Evolutionary conservation across 1,140 invertebrate genomes (phyloP), one percentile per base, ranked within the genome.

Genomic region (Bombus affinis): DNA sequence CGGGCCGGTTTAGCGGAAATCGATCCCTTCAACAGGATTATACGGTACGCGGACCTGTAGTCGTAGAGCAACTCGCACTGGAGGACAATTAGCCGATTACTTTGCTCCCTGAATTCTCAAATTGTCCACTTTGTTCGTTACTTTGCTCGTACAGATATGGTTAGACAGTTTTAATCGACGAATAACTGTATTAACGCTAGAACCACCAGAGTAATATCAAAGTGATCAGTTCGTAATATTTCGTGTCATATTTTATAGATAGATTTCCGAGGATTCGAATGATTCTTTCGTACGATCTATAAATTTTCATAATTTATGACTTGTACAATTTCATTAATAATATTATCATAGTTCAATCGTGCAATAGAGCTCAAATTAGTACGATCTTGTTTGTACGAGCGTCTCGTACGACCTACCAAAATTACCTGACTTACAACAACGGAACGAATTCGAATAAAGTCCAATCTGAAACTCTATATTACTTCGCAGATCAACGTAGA

Each of bases 21-120:
- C 84, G 84, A 85, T 85, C 72, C 59, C 22, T 72, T 85, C 78
- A 53, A 75, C 62, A 42, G 84, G 84, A 85, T 85, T 85, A 80
- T 78, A 85, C 68, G 76, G n/a, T 53, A 66, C 42, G 37, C 62
- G 72, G 65, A 42, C 28, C 65, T 44, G 65, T 25, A 83, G 10
- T 53, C 66, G 35, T 10, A 28, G 37, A 39, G 37, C 37, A 18
- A 32, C 37, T 83, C 81, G 4, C 39, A 44, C 15, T 18, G 10
- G 5, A 25, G 15, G 15, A 83, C 59, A 68, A 83, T 83, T 83
- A 68, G 47, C 0, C 44, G 73, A 83, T 68, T 47, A 37, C 44
- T 76, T 82, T 47, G 9, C 44, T 18, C 32, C 9, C 39, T 18
- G 9, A 53, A 6, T 18, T 22, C 6, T 15, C 35, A 53, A 53